These are phyloP conservation scores for Pycnomerus fuliginosus DNA, from an alignment of 2,888 invertebrate genomes.

Conservation along the genomic window DNA sequence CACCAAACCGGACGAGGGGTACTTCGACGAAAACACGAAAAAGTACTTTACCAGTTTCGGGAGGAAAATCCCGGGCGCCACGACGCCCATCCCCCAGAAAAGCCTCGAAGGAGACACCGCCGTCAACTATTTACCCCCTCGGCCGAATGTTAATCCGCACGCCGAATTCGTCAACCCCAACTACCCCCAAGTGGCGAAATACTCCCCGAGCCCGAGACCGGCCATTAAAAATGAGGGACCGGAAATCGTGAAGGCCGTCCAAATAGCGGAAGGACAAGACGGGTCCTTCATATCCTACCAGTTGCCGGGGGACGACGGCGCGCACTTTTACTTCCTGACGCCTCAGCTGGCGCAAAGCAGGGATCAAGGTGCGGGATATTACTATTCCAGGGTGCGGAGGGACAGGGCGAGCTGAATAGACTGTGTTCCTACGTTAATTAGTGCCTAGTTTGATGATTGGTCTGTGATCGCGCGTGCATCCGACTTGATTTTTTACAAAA, in stretches of 20 bases:
- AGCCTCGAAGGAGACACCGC: constrained; percentile 64
- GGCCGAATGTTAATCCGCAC: constrained; percentile 67
- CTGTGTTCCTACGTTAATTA: no score
- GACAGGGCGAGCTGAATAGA: constrained; percentile 32
- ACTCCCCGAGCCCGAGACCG: constrained; percentile 25
- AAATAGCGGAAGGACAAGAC: constrained; percentile 44
- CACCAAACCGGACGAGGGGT: constrained; percentile 69
- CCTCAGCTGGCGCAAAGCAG: constrained; percentile 60
- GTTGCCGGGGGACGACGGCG: constrained; percentile 73
- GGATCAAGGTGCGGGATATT: constrained; percentile 46
- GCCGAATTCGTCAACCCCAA: constrained; percentile 57
- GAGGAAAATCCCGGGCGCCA: constrained; percentile 61
- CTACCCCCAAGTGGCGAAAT: constrained; percentile 36
- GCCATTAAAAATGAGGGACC: constrained; percentile 26
- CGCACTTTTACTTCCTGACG: constrained; percentile 77
- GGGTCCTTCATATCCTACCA: constrained; percentile 72
- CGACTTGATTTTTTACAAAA: constrained; percentile 11
- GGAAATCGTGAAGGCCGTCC: constrained; percentile 44
- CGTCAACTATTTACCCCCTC: constrained; percentile 69
- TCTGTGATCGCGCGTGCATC: constrained; percentile 35
- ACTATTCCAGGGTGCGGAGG: constrained; percentile 36
- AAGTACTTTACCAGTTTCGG: constrained; percentile 75
- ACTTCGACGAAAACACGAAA: constrained; percentile 71
- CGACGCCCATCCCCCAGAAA: constrained; percentile 44
- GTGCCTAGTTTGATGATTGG: constrained; percentile 32